A percentile compares a stretch with the other conserved stretches of the same genome.
These are phyloP conservation scores for Sanderia malayensis DNA, from an alignment of 30 jellyfish, hydroid and myxozoan species.

Conservation along the genomic window DNA sequence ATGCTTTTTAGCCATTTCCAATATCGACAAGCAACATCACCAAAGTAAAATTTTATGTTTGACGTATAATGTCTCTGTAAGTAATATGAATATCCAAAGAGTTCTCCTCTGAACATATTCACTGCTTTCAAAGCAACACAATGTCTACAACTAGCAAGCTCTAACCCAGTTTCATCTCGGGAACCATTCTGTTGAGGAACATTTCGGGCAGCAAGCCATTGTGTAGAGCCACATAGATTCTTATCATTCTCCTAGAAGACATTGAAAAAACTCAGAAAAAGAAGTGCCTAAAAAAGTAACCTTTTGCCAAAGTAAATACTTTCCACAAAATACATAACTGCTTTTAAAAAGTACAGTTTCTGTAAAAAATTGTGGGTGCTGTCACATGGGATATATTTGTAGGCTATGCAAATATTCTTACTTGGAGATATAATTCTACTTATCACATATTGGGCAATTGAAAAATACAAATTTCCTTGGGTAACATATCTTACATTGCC, in stretches of 20 bases:
- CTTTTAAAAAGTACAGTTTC: too few species aligned
- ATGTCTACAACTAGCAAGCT: slow-evolving; percentile 4
- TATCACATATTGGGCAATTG: too few species aligned
- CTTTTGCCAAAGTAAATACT: too few species aligned
- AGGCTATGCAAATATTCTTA: too few species aligned
- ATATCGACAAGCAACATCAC: slow-evolving; percentile 42
- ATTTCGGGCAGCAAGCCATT: slow-evolving; percentile 3
- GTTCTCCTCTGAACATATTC: slow-evolving; percentile 6
- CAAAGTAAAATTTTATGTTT: slow-evolving; percentile 28
- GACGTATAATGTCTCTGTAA: slow-evolving; percentile 12
- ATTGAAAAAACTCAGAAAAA: too few species aligned
- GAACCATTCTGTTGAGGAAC: not conserved
- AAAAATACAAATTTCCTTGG: too few species aligned
- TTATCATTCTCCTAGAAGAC: not conserved
- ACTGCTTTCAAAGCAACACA: slow-evolving; percentile 10
- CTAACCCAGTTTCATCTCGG: slow-evolving; percentile 3
- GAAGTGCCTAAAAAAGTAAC: too few species aligned
- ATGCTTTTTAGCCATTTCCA: slow-evolving; percentile 22
- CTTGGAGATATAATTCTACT: too few species aligned
- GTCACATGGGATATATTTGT: too few species aligned
- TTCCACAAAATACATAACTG: too few species aligned
- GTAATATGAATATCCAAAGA: slow-evolving; percentile 25
- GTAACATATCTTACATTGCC: too few species aligned
- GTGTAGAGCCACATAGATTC: not conserved
- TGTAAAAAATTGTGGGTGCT: too few species aligned